phyloP scores from a whole-genome alignment of 1,140 invertebrate species.

The Camponotus floridanus region DNA sequence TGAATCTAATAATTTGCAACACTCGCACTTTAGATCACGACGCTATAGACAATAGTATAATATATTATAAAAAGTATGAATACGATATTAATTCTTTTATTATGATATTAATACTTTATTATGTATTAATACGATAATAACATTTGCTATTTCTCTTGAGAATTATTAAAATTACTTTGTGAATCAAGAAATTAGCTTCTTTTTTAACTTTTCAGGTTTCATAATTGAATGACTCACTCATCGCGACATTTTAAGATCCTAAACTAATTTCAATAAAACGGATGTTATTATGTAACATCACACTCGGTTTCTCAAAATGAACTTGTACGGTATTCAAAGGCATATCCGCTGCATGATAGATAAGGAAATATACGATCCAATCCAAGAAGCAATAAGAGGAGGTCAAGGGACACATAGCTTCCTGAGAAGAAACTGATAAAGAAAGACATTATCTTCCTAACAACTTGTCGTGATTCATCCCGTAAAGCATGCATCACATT shows the following conservation, averaged over 20 bases:
- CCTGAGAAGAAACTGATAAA: slow-evolving; percentile 36
- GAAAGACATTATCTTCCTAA: slow-evolving; percentile 19
- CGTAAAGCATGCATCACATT: background rate
- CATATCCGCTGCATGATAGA: slow-evolving; percentile 31
- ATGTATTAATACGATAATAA: background rate
- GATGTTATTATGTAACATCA: background rate
- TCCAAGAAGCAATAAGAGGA: slow-evolving; percentile 30
- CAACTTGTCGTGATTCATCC: slow-evolving; percentile 26
- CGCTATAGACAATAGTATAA: background rate
- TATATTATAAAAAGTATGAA: background rate
- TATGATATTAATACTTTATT: no score
- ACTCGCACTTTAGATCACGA: background rate
- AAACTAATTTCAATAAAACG: background rate
- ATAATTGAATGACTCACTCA: slow-evolving; percentile 29
- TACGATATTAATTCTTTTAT: no score
- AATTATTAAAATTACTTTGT: background rate
- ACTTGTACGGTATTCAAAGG: background rate
- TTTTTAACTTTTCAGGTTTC: no score
- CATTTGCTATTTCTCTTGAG: background rate
- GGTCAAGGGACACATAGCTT: slow-evolving; percentile 36
- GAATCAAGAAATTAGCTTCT: no score
- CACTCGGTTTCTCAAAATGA: slow-evolving; percentile 31
- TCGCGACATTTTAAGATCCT: background rate
- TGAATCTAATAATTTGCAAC: slow-evolving; percentile 46
- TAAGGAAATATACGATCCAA: slow-evolving; percentile 27